phyloP scores from a whole-genome alignment of 2,797 vertebrate genomes.

The Synanceia verrucosa region DNA sequence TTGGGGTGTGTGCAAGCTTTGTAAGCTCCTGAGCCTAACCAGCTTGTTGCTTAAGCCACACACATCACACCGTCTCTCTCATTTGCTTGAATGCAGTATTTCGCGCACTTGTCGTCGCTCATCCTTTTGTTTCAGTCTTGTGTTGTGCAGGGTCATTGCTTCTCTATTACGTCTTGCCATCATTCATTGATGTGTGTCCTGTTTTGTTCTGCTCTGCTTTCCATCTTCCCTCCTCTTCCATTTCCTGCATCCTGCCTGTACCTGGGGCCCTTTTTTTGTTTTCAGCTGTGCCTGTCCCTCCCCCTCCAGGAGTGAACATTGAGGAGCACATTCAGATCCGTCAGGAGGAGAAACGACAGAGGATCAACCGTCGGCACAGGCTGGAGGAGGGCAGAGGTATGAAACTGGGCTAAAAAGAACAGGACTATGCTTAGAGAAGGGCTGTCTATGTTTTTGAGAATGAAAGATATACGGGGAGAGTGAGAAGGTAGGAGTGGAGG shows the following conservation, averaged over 20 bases:
- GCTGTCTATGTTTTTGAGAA: constrained; percentile 1
- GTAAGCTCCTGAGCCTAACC: constrained; percentile 9
- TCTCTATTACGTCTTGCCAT: constrained; percentile 69
- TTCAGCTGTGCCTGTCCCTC: constrained; percentile 96
- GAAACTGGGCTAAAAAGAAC: constrained; percentile 33
- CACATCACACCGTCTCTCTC: constrained; percentile 31
- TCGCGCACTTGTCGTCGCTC: constrained; percentile 11
- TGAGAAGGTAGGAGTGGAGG: constrained; percentile 14
- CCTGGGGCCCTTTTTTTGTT: constrained; percentile 77
- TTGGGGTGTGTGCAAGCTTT: constrained; percentile 1
- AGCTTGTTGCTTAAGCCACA: constrained; percentile 20
- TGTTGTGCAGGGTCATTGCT: constrained; percentile 67
- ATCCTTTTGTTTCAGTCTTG: constrained; percentile 34
- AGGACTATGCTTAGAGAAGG: background rate
- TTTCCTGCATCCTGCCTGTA: constrained; percentile 67
- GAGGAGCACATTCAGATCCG: constrained; percentile 98
- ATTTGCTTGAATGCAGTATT: constrained; percentile 39
- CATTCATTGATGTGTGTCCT: constrained; percentile 80
- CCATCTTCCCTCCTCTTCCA: constrained; percentile 32
- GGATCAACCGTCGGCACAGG: constrained; percentile 94
- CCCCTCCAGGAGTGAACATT: constrained; percentile 96
- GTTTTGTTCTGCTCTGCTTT: constrained; percentile 78
- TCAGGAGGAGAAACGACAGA: constrained; percentile 97
- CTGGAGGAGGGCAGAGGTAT: constrained; percentile 98
- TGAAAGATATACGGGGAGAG: constrained; percentile 3